Base-by-base conservation (phyloP, 1,140 invertebrate genomes). In the Littorina saxatilis region DNA sequence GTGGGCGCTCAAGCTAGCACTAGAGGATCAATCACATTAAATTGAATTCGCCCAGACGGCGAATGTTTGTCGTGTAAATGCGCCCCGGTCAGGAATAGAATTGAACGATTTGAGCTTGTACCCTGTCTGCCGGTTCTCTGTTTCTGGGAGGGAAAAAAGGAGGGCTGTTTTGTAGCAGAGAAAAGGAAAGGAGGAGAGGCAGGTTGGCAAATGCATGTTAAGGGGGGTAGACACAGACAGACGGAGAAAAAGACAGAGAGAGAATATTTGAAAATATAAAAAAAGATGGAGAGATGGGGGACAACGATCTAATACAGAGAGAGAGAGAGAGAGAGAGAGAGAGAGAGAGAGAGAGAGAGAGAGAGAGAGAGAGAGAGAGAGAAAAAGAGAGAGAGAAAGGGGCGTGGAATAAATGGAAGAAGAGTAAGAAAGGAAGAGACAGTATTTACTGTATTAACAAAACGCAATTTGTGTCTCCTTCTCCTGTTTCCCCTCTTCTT, bases 341-440 rank as follows among this genome's bases (percentile, higher is more conserved):
- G 55, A 58, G 55, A 58, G 55, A 58, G 55, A n/a, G 23, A 23
- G 55, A n/a, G 55, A 58, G 55, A 58, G 55, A 58, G 55, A 58
- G 55, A 23, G 23, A 58, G 55, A 58, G 55, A 58, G 55, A 58
- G 55, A 58, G 55, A 58, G 55, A 58, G 55, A 58, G 55, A 58
- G 55, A 23, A n/a, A 23, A n/a, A 23, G 23, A 23, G 23, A 23
- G 55, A 58, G 55, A 58, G 55, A 58, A n/a, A 58, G 55, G 27
- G 55, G 27, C 17, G 27, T 15, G 27, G 55, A 58, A n/a, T 23
- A 23, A 23, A 15, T n/a, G 20, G 47, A 50, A 9, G 20, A 20
- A 20, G 9, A 50, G 47, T 11, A 50, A 50, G 47, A 50, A 50
- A 50, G 20, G 9, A 50, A 50, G 20, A 50, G 9, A 9, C 9